A percentile compares a stretch with the other conserved stretches of the same genome.
Evolutionary conservation across 2,888 invertebrate species (phyloP).

Genomic region (Macaria notata): DNA sequence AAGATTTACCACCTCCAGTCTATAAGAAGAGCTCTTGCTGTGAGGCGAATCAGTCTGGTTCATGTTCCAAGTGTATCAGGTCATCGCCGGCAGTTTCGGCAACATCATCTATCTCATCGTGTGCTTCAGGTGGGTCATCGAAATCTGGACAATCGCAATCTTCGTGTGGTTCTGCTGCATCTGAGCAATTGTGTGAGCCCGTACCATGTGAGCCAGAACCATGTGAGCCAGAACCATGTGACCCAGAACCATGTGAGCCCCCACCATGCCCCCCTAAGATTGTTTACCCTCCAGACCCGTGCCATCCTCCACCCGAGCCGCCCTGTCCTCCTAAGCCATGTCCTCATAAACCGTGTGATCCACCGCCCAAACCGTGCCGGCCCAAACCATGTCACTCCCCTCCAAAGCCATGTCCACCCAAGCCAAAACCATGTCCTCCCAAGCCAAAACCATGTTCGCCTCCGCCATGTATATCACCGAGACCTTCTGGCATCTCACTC

Average conservation of each 20-base stretch:
- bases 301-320: no score
- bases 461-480: background rate
- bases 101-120: background rate
- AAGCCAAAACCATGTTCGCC: background rate
- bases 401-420: no score
- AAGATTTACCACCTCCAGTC: background rate
- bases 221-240: background rate
- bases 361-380: no score
- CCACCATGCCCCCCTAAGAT: no score
- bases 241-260: no score
- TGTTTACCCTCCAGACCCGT: no score
- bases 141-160: background rate
- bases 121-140: background rate
- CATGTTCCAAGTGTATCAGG: background rate
- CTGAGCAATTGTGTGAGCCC: background rate
- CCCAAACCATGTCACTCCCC: no score
- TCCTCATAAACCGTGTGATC: no score
- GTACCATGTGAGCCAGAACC: background rate
- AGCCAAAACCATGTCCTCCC: background rate
- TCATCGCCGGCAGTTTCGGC: background rate
- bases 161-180: background rate
- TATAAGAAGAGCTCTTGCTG: background rate
- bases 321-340: no score
- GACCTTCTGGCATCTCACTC: no score
- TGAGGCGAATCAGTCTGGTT: background rate